Evolutionary conservation across 2,113 vertebrate genomes (phyloP).

Genomic region (Romanogobio albipinnatus): DNA sequence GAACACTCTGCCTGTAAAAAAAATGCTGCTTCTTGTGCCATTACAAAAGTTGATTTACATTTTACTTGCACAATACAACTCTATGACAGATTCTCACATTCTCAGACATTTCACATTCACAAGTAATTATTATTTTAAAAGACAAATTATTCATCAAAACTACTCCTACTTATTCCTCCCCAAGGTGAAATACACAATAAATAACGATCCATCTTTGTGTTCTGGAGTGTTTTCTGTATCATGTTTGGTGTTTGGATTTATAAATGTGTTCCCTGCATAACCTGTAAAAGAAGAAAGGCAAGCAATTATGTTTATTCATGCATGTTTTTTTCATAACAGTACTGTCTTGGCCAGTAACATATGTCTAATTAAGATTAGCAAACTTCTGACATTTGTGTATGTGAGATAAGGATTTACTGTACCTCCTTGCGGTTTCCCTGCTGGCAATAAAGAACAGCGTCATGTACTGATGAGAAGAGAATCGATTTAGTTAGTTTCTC

Average conservation of each 20-base stretch:
- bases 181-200: slow-evolving; percentile 12
- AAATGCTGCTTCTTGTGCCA: too few relatives aligned
- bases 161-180: neutral
- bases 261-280: slow-evolving; percentile 59
- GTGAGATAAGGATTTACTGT: neutral
- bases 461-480: slow-evolving; percentile 85
- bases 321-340: neutral
- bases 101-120: neutral
- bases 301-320: neutral
- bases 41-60: neutral
- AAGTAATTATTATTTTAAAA: neutral
- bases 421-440: slow-evolving; percentile 44
- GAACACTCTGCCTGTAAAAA: neutral
- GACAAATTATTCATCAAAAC: neutral
- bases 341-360: neutral
- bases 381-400: neutral
- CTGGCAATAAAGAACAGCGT: slow-evolving; percentile 77
- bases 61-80: neutral
- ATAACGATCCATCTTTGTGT: slow-evolving; percentile 12
- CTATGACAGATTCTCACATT: neutral
- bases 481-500: slow-evolving; percentile 82
- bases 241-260: slow-evolving; percentile 51
- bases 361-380: slow-evolving; percentile 7
- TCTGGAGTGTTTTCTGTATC: neutral
- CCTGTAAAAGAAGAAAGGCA: slow-evolving; percentile 60